Evolutionary conservation across 2,888 invertebrate genomes (phyloP).

Genomic region (Drosophila aldrichi): DNA sequence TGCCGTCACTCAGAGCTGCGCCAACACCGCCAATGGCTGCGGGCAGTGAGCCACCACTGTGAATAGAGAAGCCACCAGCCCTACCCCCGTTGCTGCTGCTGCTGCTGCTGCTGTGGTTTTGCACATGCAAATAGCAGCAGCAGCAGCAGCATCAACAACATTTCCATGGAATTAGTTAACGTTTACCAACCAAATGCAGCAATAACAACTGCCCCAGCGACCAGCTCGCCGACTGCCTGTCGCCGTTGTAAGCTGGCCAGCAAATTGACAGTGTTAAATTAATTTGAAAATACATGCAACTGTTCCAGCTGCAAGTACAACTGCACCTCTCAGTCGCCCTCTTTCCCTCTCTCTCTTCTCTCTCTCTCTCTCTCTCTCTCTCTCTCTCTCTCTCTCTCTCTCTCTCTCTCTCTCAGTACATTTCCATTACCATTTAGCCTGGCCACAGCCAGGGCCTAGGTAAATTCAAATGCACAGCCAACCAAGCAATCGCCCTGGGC

Average conservation of each 20-base stretch:
- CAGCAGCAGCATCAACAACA: slow-evolving; percentile 55
- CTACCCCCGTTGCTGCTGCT: slow-evolving; percentile 2
- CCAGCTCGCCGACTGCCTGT: slow-evolving; percentile 43
- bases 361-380: neutral
- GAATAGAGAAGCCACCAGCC: slow-evolving; percentile 22
- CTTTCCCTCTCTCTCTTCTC: neutral
- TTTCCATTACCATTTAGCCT: slow-evolving; percentile 29
- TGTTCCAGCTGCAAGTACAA: slow-evolving; percentile 34
- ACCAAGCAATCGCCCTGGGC: slow-evolving; percentile 33
- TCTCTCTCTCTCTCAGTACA: slow-evolving; percentile 12
- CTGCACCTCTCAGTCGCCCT: neutral
- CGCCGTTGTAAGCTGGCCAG: slow-evolving; percentile 69
- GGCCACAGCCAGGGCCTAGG: slow-evolving; percentile 30
- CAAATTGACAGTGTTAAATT: slow-evolving; percentile 81
- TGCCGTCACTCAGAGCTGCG: slow-evolving; percentile 66
- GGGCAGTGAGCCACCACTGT: slow-evolving; percentile 61
- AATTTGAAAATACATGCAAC: slow-evolving; percentile 80
- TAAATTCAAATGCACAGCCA: slow-evolving; percentile 61
- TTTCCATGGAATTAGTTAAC: slow-evolving; percentile 83
- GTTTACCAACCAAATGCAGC: slow-evolving; percentile 73
- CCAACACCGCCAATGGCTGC: slow-evolving; percentile 52
- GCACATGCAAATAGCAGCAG: slow-evolving; percentile 68
- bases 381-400: slow-evolving; percentile 2
- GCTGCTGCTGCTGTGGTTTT: slow-evolving; percentile 46
- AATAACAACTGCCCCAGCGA: slow-evolving; percentile 35